Conservation (phyloP, 2,888 invertebrate species). For the Aphidius colemani region DNA sequence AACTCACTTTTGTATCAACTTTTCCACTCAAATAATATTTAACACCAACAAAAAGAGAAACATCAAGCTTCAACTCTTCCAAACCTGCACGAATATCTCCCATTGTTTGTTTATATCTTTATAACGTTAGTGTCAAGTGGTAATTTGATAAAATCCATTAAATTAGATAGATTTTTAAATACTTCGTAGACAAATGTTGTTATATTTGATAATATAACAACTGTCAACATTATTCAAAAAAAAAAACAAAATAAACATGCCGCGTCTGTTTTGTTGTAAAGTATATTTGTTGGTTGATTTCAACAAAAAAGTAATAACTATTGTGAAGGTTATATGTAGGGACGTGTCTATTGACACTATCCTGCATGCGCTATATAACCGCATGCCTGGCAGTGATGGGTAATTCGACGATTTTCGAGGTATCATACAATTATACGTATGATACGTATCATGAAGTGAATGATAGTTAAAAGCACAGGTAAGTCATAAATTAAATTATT, state of each 20-base stretch:
- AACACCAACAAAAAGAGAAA: constrained; percentile 79
- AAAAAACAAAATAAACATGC: constrained; percentile 42
- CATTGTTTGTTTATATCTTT: constrained; percentile 47
- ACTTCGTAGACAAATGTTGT: constrained; percentile 11
- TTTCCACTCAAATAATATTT: constrained; percentile 84
- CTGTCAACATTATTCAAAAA: constrained; percentile 7
- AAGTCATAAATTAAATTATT: no score
- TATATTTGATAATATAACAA: constrained; percentile 16
- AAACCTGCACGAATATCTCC: constrained; percentile 60
- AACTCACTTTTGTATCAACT: constrained; percentile 54
- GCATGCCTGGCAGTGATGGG: no score
- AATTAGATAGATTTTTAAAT: neutral
- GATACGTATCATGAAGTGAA: no score
- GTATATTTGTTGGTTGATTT: no score
- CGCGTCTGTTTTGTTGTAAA: constrained; percentile 56
- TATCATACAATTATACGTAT: no score
- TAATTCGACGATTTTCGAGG: no score
- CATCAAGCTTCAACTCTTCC: constrained; percentile 60
- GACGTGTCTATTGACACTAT: neutral
- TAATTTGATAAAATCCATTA: neutral
- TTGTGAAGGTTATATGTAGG: no score
- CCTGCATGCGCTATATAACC: no score
- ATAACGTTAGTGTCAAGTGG: neutral
- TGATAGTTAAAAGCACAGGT: no score
- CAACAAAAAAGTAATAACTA: no score